These are phyloP conservation scores for Meiosimyza decipiens DNA, from an alignment of 2,888 invertebrate genomes.

Conservation along the genomic window DNA sequence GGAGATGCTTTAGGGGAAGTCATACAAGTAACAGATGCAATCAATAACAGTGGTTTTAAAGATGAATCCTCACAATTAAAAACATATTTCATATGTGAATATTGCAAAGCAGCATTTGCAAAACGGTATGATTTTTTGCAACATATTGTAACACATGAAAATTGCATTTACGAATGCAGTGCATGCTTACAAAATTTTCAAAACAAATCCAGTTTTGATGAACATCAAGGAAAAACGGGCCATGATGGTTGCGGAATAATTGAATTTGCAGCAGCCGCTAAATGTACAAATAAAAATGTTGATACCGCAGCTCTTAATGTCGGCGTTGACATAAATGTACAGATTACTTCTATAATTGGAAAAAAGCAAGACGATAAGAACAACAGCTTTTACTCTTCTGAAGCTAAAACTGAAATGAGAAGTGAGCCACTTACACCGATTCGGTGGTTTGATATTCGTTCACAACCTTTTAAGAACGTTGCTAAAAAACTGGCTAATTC, in stretches of 20 bases:
- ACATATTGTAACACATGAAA: conserved; percentile 73
- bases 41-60: not conserved
- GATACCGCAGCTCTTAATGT: conserved; percentile 27
- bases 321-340: conserved; percentile 28
- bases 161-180: conserved; percentile 72
- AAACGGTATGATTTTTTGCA: conserved; percentile 69
- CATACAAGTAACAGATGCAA: conserved; percentile 21
- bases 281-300: not conserved
- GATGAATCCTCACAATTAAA: not conserved
- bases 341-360: conserved; percentile 31
- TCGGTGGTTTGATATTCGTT: not conserved
- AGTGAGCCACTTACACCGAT: too few species aligned
- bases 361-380: conserved; percentile 54
- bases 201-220: conserved; percentile 68
- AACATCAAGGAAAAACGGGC: conserved; percentile 71
- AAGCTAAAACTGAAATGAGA: not conserved
- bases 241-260: conserved; percentile 70
- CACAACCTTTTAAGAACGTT: not conserved
- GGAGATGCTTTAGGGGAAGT: conserved; percentile 38
- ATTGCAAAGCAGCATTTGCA: conserved; percentile 68
- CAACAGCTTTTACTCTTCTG: not conserved
- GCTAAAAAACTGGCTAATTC: conserved; percentile 57
- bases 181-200: conserved; percentile 69
- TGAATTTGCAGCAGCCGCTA: conserved; percentile 49
- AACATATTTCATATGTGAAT: conserved; percentile 61